These are phyloP conservation scores for Kryptopterus vitreolus DNA, from an alignment of 2,797 vertebrate species.

Conservation along the genomic window DNA sequence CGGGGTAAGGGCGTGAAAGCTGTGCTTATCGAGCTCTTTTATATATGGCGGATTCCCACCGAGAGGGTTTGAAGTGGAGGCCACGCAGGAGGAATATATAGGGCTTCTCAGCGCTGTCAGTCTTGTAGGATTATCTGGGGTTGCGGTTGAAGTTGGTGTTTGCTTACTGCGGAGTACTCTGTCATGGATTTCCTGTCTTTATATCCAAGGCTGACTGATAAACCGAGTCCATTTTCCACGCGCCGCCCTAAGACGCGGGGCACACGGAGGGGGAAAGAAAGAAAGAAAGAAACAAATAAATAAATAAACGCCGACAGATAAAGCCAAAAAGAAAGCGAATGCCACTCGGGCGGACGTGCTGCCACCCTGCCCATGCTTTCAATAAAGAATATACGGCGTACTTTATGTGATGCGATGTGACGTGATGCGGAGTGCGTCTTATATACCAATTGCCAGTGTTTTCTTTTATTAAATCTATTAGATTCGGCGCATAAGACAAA, in stretches of 20 bases:
- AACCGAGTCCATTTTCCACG: slow-evolving; percentile 51
- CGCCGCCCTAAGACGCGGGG: slow-evolving; percentile 44
- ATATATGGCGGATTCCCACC: slow-evolving; percentile 43
- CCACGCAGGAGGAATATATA: slow-evolving; percentile 46
- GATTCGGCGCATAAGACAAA: too few species aligned
- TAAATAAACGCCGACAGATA: slow-evolving; percentile 58
- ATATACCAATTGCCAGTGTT: too few species aligned
- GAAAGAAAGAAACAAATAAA: too few species aligned
- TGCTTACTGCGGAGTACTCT: slow-evolving; percentile 50
- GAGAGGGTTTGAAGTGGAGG: slow-evolving; percentile 45
- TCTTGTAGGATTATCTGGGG: slow-evolving; percentile 54
- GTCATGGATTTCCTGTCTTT: slow-evolving; percentile 60
- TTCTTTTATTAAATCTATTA: too few species aligned
- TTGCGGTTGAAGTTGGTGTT: slow-evolving; percentile 52
- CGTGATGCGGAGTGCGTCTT: neutral
- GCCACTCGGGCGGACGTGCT: slow-evolving; percentile 31
- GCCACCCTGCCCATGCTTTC: slow-evolving; percentile 17
- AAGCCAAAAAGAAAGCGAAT: slow-evolving; percentile 55
- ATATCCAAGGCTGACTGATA: slow-evolving; percentile 56
- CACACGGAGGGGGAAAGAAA: slow-evolving; percentile 41
- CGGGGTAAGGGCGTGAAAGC: slow-evolving; percentile 44
- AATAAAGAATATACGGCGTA: slow-evolving; percentile 10
- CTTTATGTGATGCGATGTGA: neutral
- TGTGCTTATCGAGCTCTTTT: slow-evolving; percentile 42
- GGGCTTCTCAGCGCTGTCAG: slow-evolving; percentile 51